Base-by-base conservation (phyloP, 2,888 invertebrate species). In the Tenthredo mesomela region DNA sequence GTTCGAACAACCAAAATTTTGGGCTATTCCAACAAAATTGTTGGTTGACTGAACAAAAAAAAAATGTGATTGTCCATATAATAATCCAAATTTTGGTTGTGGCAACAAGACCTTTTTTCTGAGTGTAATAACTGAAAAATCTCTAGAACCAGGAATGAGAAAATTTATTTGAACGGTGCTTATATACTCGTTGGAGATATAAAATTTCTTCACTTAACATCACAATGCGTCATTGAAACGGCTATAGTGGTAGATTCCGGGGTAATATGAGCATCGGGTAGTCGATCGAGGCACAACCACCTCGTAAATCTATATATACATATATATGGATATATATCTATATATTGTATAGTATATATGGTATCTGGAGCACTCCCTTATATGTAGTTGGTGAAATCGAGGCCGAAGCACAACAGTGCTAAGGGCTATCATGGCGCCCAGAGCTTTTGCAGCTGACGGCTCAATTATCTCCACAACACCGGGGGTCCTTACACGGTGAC, bases 371-470 rank as follows among this genome's bases (percentile, higher is more conserved):
- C 12, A 61, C 80, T 61, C 80, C 80, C 80, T 37, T 58, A 21
- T 58, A n/a, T n/a, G n/a, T n/a, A 21, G 80, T 80, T 12, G 80
- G 80, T 80, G 85, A 82, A 86, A 82, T 73, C 70, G 84, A 75
- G 85, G 85, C 84, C 84, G 85, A 82, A 85, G 82, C 71, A 78
- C 77, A 70, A 84, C 82, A 82, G 29, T 47, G 71, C 75, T 43
- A 70, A 85, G 82, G 82, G 86, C 89, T 91, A 91, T 91, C 89
- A 90, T 89, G 89, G 89, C 88, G 89, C 90, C 88, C 85, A 89
- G 88, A 89, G 91, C 89, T 89, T 89, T 88, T 93, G 93, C 92
- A 91, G 91, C 91, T 93, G 93, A 93, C 93, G 92, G 91, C 91
- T 93, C 93, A 93, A 93, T 93, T 93, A 93, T 92, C 91, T 91